These are phyloP conservation scores for Ranitomeya imitator DNA, from an alignment of 2,113 vertebrate genomes.

Conservation along the genomic window DNA sequence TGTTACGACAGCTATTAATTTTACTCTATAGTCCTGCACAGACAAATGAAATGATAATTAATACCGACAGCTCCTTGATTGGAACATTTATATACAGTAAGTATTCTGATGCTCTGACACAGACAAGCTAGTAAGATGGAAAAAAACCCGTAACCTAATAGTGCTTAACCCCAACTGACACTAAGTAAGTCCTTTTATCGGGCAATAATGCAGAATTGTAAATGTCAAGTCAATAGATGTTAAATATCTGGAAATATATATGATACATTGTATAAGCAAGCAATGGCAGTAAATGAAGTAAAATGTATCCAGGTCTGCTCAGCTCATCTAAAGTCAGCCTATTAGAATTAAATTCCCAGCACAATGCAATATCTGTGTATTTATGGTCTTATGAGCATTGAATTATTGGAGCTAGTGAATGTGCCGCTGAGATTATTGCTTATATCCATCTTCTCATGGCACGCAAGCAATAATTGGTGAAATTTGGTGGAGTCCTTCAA, in stretches of 20 bases:
- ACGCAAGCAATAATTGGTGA: constrained; percentile 56
- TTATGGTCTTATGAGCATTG: constrained; percentile 55
- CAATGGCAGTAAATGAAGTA: constrained; percentile 41
- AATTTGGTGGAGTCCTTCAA: constrained; percentile 59
- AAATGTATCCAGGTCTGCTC: constrained; percentile 48
- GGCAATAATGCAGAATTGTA: constrained; percentile 49
- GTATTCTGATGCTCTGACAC: constrained; percentile 1
- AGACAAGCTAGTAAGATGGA: constrained; percentile 29
- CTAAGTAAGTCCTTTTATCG: constrained; percentile 52
- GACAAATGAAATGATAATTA: constrained; percentile 50
- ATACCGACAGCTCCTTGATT: constrained; percentile 24
- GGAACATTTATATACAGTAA: constrained; percentile 24
- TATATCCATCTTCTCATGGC: constrained; percentile 56
- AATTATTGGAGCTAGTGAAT: constrained; percentile 55
- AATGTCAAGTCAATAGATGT: constrained; percentile 55
- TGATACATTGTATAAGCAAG: constrained; percentile 53
- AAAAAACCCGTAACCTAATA: constrained; percentile 38
- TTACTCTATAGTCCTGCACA: constrained; percentile 17
- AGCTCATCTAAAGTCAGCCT: constrained; percentile 48
- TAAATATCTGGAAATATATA: constrained; percentile 49
- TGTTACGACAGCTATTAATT: background rate
- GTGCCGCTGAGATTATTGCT: constrained; percentile 56
- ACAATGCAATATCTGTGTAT: constrained; percentile 55
- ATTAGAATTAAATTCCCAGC: constrained; percentile 53
- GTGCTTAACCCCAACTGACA: constrained; percentile 52